Base-by-base conservation (phyloP, 2,797 vertebrate genomes). In the Hephaestus fuliginosus region DNA sequence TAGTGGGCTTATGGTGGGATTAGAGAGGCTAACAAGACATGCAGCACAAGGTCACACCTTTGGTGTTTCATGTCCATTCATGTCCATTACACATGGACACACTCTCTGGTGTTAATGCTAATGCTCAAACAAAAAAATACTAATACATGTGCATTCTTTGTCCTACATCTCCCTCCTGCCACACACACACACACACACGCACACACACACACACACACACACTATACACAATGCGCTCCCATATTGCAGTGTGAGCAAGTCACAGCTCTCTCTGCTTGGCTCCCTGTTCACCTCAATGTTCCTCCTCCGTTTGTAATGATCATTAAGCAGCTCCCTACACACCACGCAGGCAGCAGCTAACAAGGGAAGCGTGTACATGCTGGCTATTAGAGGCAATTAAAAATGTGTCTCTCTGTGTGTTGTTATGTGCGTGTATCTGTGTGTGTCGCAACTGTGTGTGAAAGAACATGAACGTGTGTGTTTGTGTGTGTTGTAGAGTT, bases 301-400 rank as follows among this genome's bases (percentile, higher is more conserved):
- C 82, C 75, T 84, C 63, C 82, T 80, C 48, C 2, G 14, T 77
- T 68, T 81, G 68, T 74, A 81, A 77, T 61, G 66, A 83, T 92
- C 82, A 88, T 88, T 88, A 88, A 80, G 72, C 80, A 64, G 82
- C 81, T 88, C 81, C 82, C 81, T 63, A 53, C 82, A 65, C 80
- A 71, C 70, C 48, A 48, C 12, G 22, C 78, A 83, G 66, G 64
- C 78, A 64, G 60, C 52, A 30, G 80, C 88, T 78, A 83, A 89
- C 85, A 80, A 88, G 87, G 79, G 84, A 81, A 83, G 68, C 39
- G 17, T 87, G 86, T 75, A 60, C 87, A 80, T 52, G 76, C 62
- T 36, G 79, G 28, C 67, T 79, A 75, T 89, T 79, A 86, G 76
- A 84, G 81, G 68, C 84, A 83, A 88, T 90, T 89, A 89, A 86